Percentiles rank a stretch among this genome's conserved stretches.
These are phyloP conservation scores for Apus apus DNA, from an alignment of 2,113 vertebrate genomes.

Conservation along the genomic window DNA sequence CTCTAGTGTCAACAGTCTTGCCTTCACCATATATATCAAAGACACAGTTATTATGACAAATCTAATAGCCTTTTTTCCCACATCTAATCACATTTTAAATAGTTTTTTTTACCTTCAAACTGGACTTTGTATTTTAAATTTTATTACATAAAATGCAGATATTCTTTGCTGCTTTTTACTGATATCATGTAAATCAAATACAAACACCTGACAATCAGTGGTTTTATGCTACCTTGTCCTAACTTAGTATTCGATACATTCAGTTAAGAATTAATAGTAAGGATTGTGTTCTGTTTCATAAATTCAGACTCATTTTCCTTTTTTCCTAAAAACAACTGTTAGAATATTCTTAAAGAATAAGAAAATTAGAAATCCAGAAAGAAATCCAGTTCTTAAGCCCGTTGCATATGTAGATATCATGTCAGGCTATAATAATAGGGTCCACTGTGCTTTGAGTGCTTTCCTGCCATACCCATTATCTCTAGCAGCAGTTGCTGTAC, in stretches of 20 bases:
- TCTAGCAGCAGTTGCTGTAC: not conserved
- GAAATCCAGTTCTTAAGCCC: not conserved
- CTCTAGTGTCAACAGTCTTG: constrained; percentile 52
- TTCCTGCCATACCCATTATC: not conserved
- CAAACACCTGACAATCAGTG: not conserved
- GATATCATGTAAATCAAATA: not conserved
- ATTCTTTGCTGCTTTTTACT: not conserved
- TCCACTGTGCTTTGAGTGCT: not conserved
- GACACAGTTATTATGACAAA: constrained; percentile 30
- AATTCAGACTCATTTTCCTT: not conserved
- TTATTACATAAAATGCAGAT: not conserved
- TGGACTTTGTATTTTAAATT: not conserved
- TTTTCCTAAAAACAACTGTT: not conserved
- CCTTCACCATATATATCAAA: constrained; percentile 62
- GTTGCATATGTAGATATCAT: not conserved
- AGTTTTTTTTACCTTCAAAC: not conserved
- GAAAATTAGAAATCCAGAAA: not conserved
- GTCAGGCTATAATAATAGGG: not conserved
- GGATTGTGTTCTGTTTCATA: not conserved
- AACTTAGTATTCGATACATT: not conserved
- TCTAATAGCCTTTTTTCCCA: not conserved
- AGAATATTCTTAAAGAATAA: not conserved
- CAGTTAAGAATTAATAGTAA: not conserved
- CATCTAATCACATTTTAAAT: not conserved
- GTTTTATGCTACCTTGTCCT: not conserved